Evolutionary conservation across 2,888 invertebrate genomes (phyloP).

Genomic region (Drosophila picticornis): DNA sequence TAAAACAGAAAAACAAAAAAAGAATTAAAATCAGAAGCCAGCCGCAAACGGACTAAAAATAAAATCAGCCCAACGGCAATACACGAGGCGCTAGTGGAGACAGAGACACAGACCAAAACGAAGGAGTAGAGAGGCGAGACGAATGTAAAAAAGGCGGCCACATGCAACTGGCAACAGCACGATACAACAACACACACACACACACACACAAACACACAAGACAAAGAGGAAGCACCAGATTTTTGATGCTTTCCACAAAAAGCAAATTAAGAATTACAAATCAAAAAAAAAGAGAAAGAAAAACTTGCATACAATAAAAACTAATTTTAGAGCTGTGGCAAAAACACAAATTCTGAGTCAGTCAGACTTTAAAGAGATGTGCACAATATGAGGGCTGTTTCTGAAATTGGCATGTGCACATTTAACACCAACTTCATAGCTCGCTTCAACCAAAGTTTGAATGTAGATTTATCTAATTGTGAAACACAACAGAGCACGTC

Average conservation of each 20-base stretch:
- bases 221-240: constrained; percentile 26
- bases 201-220: constrained; percentile 13
- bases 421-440: neutral
- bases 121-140: neutral
- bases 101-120: constrained; percentile 22
- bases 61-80: constrained; percentile 62
- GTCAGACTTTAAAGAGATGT: constrained; percentile 33
- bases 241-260: constrained; percentile 67
- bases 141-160: constrained; percentile 33
- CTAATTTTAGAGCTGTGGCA: constrained; percentile 73
- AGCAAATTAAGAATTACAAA: constrained; percentile 69
- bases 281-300: constrained; percentile 42
- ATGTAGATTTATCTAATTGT: neutral
- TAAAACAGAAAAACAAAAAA: constrained; percentile 38
- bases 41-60: constrained; percentile 73
- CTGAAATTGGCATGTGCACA: neutral
- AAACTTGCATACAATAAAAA: constrained; percentile 73
- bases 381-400: constrained; percentile 32
- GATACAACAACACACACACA: constrained; percentile 44
- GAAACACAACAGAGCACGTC: neutral
- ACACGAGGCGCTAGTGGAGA: constrained; percentile 44
- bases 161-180: constrained; percentile 61
- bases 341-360: constrained; percentile 60
- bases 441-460: neutral
- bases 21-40: constrained; percentile 59